Base-by-base conservation (phyloP, 2,113 vertebrate species). In the Thermophis baileyi region DNA sequence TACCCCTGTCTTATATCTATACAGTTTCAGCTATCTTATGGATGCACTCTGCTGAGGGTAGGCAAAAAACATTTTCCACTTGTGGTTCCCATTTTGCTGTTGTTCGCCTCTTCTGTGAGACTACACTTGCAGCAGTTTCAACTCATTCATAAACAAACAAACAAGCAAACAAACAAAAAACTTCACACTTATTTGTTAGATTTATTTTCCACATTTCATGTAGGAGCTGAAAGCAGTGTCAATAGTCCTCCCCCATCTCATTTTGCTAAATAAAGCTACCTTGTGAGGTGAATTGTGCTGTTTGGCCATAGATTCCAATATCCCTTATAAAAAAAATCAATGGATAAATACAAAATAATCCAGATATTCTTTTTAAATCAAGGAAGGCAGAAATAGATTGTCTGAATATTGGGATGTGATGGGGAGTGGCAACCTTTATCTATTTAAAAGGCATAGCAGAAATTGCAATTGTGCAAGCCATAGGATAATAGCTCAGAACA, bases 61-160 rank as follows among this genome's bases (percentile, higher is more conserved):
- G 51, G 0, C 2, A 18, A 46, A 95, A 93, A 89, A 90, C 94
- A 3, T 94, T 94, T 63, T 95, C 94, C 3, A 93, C 93, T n/a
- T 95, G 95, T 91, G 88, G 95, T 16, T 96, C 95, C 44, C 96
- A 95, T 20, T 92, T 95, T 18, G 93, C 94, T 87, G 91, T 95
- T 0, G 81, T 96, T 85, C 95, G 53, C 90, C 50, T 96, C 40
- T 96, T 96, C 89, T 96, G 94, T 87, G 95, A 93, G 24, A 95
- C 92, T 1, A 63, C 27, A 30, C 55, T 9, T 12, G 27, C 27
- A n/a, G 60, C 60, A n/a, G 27, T 63, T 57, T 63, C 60, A 63
- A n/a, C 60, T 63, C 27, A 63, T n/a, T n/a, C 27, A 63, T 14
- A n/a, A 63, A 5, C 27, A 63, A n/a, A n/a, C n/a, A n/a, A 63